Evolutionary conservation across 2,797 vertebrate species (phyloP).

Genomic region (Dermochelys coriacea): DNA sequence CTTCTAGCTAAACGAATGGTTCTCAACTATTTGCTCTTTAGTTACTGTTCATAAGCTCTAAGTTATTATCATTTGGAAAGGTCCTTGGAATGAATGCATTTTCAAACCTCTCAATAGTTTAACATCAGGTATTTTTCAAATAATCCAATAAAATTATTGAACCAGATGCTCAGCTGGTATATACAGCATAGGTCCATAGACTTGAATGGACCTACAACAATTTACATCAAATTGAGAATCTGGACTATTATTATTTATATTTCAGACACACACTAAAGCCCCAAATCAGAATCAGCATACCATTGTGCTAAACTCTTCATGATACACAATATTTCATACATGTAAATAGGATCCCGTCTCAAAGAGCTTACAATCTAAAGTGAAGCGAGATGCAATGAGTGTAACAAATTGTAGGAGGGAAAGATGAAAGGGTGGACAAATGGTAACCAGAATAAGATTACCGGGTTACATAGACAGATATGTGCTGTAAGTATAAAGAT

Average conservation of each 20-base stretch:
- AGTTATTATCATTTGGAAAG: neutral
- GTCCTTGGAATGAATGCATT: neutral
- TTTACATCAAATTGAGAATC: neutral
- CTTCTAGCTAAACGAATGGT: neutral
- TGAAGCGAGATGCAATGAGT: neutral
- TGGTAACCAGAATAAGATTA: neutral
- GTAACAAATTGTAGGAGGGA: neutral
- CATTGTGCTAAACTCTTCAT: neutral
- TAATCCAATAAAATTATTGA: neutral
- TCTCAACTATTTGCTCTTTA: neutral
- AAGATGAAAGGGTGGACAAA: neutral
- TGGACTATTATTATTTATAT: neutral
- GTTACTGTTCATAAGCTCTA: neutral
- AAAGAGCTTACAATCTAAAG: neutral
- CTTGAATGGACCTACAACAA: neutral
- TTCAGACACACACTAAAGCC: neutral
- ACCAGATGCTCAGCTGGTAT: neutral
- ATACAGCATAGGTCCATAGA: neutral
- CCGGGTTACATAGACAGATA: rapidly evolving
- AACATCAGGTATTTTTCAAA: neutral
- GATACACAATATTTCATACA: rapidly evolving
- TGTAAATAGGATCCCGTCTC: neutral
- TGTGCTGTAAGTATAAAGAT: neutral
- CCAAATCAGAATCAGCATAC: neutral
- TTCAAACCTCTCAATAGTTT: neutral